These are phyloP conservation scores for Pontoporia blainvillei DNA, from an alignment of 2,113 vertebrate genomes.

Conservation along the genomic window DNA sequence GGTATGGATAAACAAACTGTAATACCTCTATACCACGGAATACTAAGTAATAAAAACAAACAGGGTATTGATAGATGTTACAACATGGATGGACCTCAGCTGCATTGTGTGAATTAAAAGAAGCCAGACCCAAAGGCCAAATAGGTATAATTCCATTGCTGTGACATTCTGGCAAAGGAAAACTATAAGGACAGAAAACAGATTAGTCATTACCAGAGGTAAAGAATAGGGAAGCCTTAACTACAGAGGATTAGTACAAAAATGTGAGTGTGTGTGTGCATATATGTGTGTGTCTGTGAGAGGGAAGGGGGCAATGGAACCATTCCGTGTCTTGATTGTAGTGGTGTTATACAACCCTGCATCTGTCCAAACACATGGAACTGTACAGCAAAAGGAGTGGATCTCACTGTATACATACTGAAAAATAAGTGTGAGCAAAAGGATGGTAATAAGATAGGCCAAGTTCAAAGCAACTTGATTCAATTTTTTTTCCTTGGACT, in stretches of 20 bases:
- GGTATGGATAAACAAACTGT: background rate
- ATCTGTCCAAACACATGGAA: background rate
- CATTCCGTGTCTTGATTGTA: background rate
- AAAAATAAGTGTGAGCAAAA: slow-evolving; percentile 1
- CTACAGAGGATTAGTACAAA: background rate
- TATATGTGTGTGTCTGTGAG: background rate
- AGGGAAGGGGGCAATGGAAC: background rate
- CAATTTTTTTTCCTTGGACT: background rate
- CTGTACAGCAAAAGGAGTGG: background rate
- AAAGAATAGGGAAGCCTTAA: background rate
- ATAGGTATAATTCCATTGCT: background rate
- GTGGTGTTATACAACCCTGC: background rate
- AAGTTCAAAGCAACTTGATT: slow-evolving; percentile 22
- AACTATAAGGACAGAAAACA: background rate
- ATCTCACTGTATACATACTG: background rate
- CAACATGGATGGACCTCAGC: background rate
- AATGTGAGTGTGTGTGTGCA: background rate
- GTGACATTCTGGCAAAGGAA: background rate
- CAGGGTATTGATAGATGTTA: background rate
- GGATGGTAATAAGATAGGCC: background rate
- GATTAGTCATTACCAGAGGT: background rate
- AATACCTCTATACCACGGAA: background rate
- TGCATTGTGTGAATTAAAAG: background rate
- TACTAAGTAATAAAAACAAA: background rate
- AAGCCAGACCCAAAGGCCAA: background rate